Percentiles rank a stretch among this genome's conserved stretches.
These are phyloP conservation scores for Ophion ventricosus DNA, from an alignment of 2,888 invertebrate genomes.

Conservation along the genomic window DNA sequence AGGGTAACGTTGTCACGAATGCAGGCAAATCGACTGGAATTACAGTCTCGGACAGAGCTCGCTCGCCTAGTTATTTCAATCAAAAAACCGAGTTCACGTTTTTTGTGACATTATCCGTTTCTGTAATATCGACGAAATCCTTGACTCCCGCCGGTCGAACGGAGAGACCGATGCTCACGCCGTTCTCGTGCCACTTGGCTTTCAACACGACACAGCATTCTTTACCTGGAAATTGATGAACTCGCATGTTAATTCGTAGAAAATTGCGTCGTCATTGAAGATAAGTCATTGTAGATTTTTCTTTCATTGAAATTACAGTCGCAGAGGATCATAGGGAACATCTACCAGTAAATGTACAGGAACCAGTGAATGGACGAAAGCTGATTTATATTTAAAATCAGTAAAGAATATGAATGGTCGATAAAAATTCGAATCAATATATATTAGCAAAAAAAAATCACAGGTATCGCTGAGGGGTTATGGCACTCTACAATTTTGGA, in stretches of 20 bases:
- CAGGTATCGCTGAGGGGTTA: no score
- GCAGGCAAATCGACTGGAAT: not conserved
- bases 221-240: constrained; percentile 82
- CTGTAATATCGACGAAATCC: constrained; percentile 84
- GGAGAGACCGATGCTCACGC: constrained; percentile 84
- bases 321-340: no score
- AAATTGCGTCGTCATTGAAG: no score
- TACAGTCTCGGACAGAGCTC: not conserved
- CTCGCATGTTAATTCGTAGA: not conserved
- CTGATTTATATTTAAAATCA: no score
- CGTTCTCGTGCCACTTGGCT: constrained; percentile 84
- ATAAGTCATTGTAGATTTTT: no score
- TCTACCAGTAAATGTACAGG: no score
- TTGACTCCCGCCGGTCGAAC: constrained; percentile 84
- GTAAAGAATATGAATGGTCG: no score
- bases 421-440: no score
- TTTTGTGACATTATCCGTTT: constrained; percentile 75
- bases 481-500: no score
- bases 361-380: no score
- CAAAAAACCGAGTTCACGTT: constrained; percentile 69
- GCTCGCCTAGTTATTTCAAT: not conserved
- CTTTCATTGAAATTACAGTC: no score
- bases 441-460: no score
- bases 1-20: not conserved
- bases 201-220: constrained; percentile 85